phyloP scores from a whole-genome alignment of 2,797 vertebrate species.

The Periparus ater region DNA sequence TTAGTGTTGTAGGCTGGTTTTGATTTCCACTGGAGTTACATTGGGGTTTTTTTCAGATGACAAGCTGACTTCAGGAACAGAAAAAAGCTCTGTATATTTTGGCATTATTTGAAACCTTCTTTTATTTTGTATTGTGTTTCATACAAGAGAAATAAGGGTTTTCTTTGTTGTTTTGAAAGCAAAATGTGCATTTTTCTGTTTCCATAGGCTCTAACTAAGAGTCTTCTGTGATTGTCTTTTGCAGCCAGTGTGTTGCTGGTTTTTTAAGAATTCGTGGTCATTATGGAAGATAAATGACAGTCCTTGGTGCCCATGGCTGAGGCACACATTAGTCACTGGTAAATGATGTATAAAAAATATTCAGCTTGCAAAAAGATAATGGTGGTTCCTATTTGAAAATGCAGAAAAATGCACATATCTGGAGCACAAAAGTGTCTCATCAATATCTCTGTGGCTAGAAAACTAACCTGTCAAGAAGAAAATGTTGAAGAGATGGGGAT shows the following conservation, averaged over 20 bases:
- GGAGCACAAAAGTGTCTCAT: slow-evolving; percentile 59
- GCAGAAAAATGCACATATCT: slow-evolving; percentile 71
- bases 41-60: not conserved
- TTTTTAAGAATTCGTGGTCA: slow-evolving; percentile 56
- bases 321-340: slow-evolving; percentile 61
- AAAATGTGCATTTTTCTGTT: not conserved
- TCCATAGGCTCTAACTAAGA: not conserved
- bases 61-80: not conserved
- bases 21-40: not conserved
- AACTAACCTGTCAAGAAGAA: slow-evolving; percentile 62
- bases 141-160: not conserved
- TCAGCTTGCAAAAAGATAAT: slow-evolving; percentile 68
- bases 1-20: not conserved
- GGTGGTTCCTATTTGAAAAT: slow-evolving; percentile 66
- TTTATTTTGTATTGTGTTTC: not conserved
- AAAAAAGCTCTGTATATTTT: not conserved
- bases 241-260: not conserved
- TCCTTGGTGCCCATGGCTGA: slow-evolving; percentile 48
- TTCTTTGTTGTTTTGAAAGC: not conserved
- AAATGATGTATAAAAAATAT: slow-evolving; percentile 73
- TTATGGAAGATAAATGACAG: slow-evolving; percentile 68
- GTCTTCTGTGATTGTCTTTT: slow-evolving; percentile 27
- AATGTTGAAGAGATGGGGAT: slow-evolving; percentile 49
- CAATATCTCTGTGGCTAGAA: slow-evolving; percentile 67
- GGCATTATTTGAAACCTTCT: not conserved